Evolutionary conservation across 2,797 vertebrate genomes (phyloP).

Genomic region (Diplodus sargus): DNA sequence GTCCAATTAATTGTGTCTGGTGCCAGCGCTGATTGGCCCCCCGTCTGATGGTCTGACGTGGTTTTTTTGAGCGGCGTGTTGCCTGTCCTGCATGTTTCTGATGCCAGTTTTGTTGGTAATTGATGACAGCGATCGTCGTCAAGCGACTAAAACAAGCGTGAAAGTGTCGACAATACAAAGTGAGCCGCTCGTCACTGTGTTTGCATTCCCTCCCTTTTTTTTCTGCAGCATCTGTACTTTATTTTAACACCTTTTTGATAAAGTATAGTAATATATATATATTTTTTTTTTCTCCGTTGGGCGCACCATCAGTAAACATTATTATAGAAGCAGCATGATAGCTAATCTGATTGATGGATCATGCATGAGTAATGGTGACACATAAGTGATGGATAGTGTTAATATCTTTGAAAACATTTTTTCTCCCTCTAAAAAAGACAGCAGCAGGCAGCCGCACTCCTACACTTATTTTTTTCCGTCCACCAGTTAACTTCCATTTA

Average conservation of each 20-base stretch:
- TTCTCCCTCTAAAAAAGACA: constrained; percentile 50
- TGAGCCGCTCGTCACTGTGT: neutral
- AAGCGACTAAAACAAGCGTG: neutral
- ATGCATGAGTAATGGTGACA: constrained; percentile 73
- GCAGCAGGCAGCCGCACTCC: constrained; percentile 44
- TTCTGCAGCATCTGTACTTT: constrained; percentile 32
- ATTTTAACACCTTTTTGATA: constrained; percentile 58
- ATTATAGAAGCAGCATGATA: constrained; percentile 63
- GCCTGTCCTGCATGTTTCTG: neutral
- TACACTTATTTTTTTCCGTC: constrained; percentile 64
- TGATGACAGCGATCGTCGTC: constrained; percentile 16
- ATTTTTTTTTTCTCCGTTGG: constrained; percentile 47
- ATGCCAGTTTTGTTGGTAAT: constrained; percentile 27
- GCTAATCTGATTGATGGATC: constrained; percentile 77
- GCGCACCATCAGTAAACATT: constrained; percentile 73
- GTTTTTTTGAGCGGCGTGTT: constrained; percentile 5
- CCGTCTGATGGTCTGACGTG: constrained; percentile 40
- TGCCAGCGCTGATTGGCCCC: constrained; percentile 42
- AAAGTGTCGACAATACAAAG: neutral
- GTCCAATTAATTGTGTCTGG: constrained; percentile 51
- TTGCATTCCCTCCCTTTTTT: neutral
- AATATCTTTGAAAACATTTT: constrained; percentile 75
- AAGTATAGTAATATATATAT: constrained; percentile 62
- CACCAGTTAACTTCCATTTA: constrained; percentile 73
- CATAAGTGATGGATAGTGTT: constrained; percentile 78